Percentiles rank a stretch among this genome's conserved stretches.
Evolutionary conservation across 2,113 vertebrate species (phyloP).

Genomic region (Orthonyx spaldingii): DNA sequence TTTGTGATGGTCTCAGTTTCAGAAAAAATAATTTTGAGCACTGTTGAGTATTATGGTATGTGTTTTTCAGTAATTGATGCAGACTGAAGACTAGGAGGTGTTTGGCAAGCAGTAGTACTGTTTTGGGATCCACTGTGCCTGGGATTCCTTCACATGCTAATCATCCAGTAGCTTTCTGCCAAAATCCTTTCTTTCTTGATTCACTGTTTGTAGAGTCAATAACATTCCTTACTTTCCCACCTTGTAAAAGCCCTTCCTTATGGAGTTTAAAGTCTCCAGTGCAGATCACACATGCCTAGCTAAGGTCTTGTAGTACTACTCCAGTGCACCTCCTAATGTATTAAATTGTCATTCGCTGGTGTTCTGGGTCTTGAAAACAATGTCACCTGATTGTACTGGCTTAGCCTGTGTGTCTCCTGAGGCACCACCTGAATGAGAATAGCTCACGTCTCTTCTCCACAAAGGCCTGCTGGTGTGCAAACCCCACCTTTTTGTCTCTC

Average conservation of each 20-base stretch:
- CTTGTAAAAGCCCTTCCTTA: background rate
- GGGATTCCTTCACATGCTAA: background rate
- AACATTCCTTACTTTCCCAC: background rate
- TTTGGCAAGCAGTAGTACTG: background rate
- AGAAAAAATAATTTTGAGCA: background rate
- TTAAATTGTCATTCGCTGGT: slow-evolving; percentile 45
- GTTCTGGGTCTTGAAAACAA: slow-evolving; percentile 48
- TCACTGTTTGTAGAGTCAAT: background rate
- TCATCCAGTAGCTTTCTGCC: background rate
- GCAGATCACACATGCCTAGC: background rate
- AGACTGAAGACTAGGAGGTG: background rate
- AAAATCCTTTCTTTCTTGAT: background rate
- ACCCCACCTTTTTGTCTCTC: background rate
- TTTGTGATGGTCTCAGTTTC: background rate
- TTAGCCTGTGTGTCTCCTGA: background rate
- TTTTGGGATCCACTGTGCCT: background rate
- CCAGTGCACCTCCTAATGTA: background rate
- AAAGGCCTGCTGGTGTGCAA: background rate
- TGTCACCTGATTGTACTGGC: background rate
- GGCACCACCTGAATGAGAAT: background rate
- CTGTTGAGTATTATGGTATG: background rate
- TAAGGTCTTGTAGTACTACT: background rate
- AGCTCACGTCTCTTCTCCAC: background rate
- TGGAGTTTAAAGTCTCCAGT: background rate
- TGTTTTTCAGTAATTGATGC: background rate